A percentile compares a stretch with the other conserved stretches of the same genome.
Conservation (phyloP, 2,888 invertebrate species). For the Eupeodes luniger region DNA sequence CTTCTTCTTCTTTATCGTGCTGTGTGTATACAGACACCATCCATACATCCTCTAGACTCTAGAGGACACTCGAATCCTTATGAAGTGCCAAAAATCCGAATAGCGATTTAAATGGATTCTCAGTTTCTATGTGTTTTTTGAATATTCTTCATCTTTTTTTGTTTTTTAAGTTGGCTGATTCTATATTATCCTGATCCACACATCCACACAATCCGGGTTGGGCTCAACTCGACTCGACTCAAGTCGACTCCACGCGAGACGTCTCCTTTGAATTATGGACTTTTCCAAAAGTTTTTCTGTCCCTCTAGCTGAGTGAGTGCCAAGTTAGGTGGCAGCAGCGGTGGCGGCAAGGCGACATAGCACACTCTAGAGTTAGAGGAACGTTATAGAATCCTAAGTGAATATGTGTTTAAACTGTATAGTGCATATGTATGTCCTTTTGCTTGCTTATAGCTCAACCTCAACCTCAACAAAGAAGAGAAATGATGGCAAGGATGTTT, state of each 20-base stretch:
- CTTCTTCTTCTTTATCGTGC: background rate
- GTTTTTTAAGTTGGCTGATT: slow-evolving; percentile 8
- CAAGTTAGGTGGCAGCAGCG: slow-evolving; percentile 68
- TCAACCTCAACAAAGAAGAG: slow-evolving; percentile 39
- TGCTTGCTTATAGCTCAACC: no score
- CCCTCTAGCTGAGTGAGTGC: slow-evolving; percentile 66
- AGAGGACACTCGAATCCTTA: slow-evolving; percentile 67
- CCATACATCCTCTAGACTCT: slow-evolving; percentile 6
- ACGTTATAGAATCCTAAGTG: slow-evolving; percentile 55
- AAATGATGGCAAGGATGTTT: slow-evolving; percentile 62
- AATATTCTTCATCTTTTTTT: slow-evolving; percentile 15
- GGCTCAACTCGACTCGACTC: background rate
- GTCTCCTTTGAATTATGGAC: slow-evolving; percentile 71
- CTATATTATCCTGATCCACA: background rate
- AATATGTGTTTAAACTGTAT: slow-evolving; percentile 4
- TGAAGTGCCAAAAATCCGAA: slow-evolving; percentile 75
- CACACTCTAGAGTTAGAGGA: background rate
- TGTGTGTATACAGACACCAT: background rate
- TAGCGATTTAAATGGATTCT: slow-evolving; percentile 70
- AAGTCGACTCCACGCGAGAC: slow-evolving; percentile 25
- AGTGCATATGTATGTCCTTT: background rate
- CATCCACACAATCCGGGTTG: background rate
- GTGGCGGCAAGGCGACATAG: slow-evolving; percentile 57
- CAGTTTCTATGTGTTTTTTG: slow-evolving; percentile 37
- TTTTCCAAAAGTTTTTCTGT: slow-evolving; percentile 66